These are phyloP conservation scores for Meriones psammophilus DNA, from an alignment of 2,797 vertebrate species.

Conservation along the genomic window DNA sequence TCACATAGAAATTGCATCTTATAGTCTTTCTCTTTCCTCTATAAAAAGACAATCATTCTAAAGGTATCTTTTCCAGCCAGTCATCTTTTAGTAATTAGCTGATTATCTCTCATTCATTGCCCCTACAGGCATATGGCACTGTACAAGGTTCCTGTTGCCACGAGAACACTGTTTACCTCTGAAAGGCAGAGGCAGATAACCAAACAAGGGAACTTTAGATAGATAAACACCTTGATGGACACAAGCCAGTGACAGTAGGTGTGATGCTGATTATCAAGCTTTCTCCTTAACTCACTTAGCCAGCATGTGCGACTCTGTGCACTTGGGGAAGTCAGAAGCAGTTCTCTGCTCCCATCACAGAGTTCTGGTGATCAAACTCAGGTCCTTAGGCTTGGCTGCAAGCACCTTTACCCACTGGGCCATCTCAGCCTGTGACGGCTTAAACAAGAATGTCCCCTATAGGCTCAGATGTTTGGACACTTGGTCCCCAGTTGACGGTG, in stretches of 20 bases:
- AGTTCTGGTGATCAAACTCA: not conserved
- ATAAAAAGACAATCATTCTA: constrained; percentile 34
- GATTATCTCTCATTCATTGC: not conserved
- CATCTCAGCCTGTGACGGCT: too few species aligned
- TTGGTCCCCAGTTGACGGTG: not conserved
- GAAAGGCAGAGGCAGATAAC: not conserved
- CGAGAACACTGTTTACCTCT: not conserved
- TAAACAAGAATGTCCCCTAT: not conserved
- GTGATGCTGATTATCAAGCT: not conserved
- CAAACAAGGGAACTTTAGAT: not conserved
- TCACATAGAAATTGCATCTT: not conserved
- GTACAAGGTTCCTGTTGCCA: not conserved
- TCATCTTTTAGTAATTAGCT: constrained; percentile 22
- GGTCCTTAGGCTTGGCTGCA: not conserved
- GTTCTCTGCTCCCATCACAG: not conserved
- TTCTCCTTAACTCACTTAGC: not conserved
- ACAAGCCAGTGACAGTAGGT: not conserved
- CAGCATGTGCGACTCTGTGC: not conserved
- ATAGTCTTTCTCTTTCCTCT: not conserved
- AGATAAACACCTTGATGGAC: not conserved
- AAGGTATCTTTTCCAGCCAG: constrained; percentile 26
- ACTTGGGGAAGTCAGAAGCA: too few species aligned
- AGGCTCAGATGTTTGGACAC: not conserved
- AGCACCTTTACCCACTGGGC: too few species aligned
- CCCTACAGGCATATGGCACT: not conserved